Base-by-base conservation (phyloP, 1,140 invertebrate species). In the Adelges cooleyi region DNA sequence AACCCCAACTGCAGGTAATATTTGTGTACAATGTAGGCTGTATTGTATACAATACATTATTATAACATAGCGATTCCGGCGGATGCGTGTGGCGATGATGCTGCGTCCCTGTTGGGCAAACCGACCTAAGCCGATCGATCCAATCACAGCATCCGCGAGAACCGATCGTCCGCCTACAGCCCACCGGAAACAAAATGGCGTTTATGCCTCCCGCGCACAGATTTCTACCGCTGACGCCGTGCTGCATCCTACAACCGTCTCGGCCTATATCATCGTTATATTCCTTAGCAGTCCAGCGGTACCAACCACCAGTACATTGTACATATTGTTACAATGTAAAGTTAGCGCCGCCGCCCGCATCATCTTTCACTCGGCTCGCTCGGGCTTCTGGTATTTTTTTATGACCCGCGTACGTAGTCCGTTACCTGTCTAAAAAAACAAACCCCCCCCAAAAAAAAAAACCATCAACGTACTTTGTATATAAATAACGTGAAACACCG, bases 121-220 rank as follows among this genome's bases (percentile, higher is more conserved):
- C 42, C 42, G 11, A 62, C 56, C 56, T 25, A 29, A 62, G 20
- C 42, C 44, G 56, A 62, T 62, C 56, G 56, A 62, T 62, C 56
- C 56, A 62, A 62, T 62, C 56, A 18, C 56, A 62, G 56, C 56
- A 62, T 62, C 56, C 56, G n/a, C 22, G 42, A 18, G 42, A 29
- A 46, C 27, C 23, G 38, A 33, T 48, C 56, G 51, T 48, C 56
- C 56, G 56, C 56, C 56, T 62, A 62, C 56, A 42, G 38, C 13
- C 23, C 9, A 46, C 42, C 54, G 40, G 40, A 44, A 62, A 62
- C 42, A 62, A 62, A 62, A 62, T 62, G 56, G 56, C 56, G 56
- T 48, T n/a, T n/a, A n/a, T 25, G 29, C 5, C 25, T 23, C 25
- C 25, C 25, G 54, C 44, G 17, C 42, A 29, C 54, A 4, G 40